Base-by-base conservation (phyloP, 1,140 invertebrate genomes). In the Metopolophium dirhodum region DNA sequence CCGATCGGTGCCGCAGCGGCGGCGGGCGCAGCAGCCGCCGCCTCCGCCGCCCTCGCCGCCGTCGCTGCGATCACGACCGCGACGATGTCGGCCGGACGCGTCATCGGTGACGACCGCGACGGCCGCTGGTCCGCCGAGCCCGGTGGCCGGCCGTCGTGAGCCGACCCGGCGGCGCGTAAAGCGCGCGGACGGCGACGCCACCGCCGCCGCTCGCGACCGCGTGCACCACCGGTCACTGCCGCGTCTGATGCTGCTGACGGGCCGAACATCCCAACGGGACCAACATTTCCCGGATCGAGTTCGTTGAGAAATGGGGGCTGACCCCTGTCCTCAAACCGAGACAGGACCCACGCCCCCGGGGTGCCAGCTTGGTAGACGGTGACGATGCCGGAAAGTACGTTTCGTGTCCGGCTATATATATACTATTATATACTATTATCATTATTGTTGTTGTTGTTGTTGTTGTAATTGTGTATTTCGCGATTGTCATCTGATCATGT, bases 271-370 rank as follows among this genome's bases (percentile, higher is more conserved):
- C 95, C 96, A 96, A 96, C 95, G 95, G 95, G 87, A 96, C 96
- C 97, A 98, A 97, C 97, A 98, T 98, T 98, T 98, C 98, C 96
- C 97, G 97, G 96, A 97, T 98, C 97, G 97, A 98, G 97, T 98
- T 98, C 96, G 97, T 98, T 96, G 98, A 98, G 96, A 98, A 98
- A 98, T 98, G 98, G 98, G 98, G 98, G 97, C 97, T 98, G 96
- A 98, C 97, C 96, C 98, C 98, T 97, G 98, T 98, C 97, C 97
- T 98, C 96, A 97, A 97, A 96, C 97, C 98, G 97, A 97, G 97
- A 96, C 97, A 98, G 97, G 97, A 98, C 96, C 97, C 97, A 96
- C 96, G 96, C 97, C 97, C 97, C 97, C 97, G 96, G 96, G 95
- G 95, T 95, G 95, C 83, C 68, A 93, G 94, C 91, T 7, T 93